A percentile compares a stretch with the other conserved stretches of the same genome.
Conservation (phyloP, 2,113 vertebrate genomes). For the Bubo scandiacus region DNA sequence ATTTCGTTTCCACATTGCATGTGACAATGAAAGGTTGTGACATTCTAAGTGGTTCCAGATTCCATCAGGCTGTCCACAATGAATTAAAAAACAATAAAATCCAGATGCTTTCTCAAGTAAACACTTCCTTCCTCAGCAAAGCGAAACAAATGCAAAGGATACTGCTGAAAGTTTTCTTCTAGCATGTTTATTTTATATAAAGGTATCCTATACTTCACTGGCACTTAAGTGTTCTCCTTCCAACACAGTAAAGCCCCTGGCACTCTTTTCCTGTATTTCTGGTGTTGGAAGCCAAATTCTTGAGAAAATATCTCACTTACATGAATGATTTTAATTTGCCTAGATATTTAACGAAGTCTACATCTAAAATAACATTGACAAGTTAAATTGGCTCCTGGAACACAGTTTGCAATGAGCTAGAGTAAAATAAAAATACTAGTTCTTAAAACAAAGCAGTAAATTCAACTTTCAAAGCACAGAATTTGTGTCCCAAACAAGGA, state of each 20-base stretch:
- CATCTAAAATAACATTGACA: neutral
- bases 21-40: conserved; percentile 54
- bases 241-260: neutral
- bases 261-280: neutral
- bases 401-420: neutral
- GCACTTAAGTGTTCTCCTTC: neutral
- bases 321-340: neutral
- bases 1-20: conserved; percentile 32
- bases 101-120: conserved; percentile 59
- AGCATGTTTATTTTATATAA: neutral
- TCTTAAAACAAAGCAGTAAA: neutral
- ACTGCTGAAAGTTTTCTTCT: neutral
- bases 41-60: conserved; percentile 57
- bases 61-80: conserved; percentile 18
- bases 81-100: conserved; percentile 45
- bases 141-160: neutral
- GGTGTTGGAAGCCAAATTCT: neutral
- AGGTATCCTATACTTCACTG: neutral
- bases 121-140: conserved; percentile 41
- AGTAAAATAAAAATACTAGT: neutral
- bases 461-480: neutral
- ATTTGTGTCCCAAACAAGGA: neutral
- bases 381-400: neutral
- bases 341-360: conserved; percentile 20
- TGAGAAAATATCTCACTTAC: neutral